Base-by-base conservation (phyloP, 2,113 vertebrate genomes). In the Dendrocopos noguchii region DNA sequence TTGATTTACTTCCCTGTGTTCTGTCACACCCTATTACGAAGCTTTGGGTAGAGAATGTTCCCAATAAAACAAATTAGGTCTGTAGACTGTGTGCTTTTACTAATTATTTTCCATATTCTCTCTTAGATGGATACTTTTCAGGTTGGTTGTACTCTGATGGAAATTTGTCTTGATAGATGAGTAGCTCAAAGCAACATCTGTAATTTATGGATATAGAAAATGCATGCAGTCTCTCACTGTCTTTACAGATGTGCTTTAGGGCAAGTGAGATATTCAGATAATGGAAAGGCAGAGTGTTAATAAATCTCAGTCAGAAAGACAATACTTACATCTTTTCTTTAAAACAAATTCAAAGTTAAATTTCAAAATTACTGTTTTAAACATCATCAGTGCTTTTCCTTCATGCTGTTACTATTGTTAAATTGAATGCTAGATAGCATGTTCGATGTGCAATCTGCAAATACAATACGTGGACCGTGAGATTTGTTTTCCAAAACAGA, bases 231-330 rank as follows among this genome's bases (percentile, higher is more conserved):
- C 84, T 93, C 87, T 94, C 75, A 61, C 57, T 85, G 91, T 94
- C 87, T 84, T 94, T 96, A 95, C 82, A 97, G 94, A 96, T 81
- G 68, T 94, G 95, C 92, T 97, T 92, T 70, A 92, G 96, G 96
- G 93, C 93, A 97, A 95, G 90, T 90, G 64, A 96, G 96, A 96
- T 97, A 90, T 95, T 94, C 94, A 88, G 93, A 92, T 96, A 97
- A 96, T 93, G 88, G 84, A 90, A 94, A 95, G 90, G 84, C 44
- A 68, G 78, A 87, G 39, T 77, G 52, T 79, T 95, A 96, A 97
- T 97, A 97, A 97, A 97, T 96, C 95, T 97, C 95, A 93, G 91
- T 96, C 92, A 89, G 94, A 61, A 95, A 97, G 89, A 95, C 79
- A 94, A 77, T 96, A 66, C 91, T 95, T 95, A 93, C 75, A 83